Percentiles rank a stretch among this genome's conserved stretches.
These are phyloP conservation scores for Nezara viridula DNA, from an alignment of 2,888 invertebrate species.

Conservation along the genomic window DNA sequence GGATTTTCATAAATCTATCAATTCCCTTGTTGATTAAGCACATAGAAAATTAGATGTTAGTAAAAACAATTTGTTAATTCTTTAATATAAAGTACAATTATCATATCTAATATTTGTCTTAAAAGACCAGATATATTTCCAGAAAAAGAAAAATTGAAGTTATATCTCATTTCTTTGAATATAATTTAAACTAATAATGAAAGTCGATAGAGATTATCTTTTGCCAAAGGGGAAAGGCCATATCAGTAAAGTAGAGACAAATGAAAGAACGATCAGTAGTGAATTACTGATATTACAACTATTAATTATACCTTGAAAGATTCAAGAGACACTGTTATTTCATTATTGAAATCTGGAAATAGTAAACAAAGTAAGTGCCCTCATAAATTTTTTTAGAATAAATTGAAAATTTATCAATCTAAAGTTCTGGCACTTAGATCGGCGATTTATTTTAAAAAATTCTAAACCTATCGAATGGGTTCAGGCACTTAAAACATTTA, in stretches of 20 bases:
- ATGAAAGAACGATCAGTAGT: neutral
- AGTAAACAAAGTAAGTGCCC: neutral
- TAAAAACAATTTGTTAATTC: neutral
- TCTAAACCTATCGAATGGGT: neutral
- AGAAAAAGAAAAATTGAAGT: neutral
- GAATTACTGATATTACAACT: neutral
- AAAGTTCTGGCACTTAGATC: slow-evolving; percentile 19
- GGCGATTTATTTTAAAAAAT: neutral
- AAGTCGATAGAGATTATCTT: neutral
- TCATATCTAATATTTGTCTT: neutral
- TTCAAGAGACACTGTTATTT: slow-evolving; percentile 12
- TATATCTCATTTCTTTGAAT: neutral
- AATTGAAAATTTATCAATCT: neutral
- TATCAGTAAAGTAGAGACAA: neutral
- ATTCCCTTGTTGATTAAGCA: neutral
- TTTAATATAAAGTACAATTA: slow-evolving; percentile 5
- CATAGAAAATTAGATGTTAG: slow-evolving; percentile 5
- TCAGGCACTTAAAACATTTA: slow-evolving; percentile 18
- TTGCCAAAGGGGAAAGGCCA: neutral
- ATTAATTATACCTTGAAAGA: neutral
- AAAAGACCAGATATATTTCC: neutral
- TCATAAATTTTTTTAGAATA: neutral
- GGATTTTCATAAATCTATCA: neutral
- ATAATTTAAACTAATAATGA: neutral
- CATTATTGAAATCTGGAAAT: neutral